Base-by-base conservation (phyloP, 2,797 vertebrate genomes). In the Malacoctenus gilli region DNA sequence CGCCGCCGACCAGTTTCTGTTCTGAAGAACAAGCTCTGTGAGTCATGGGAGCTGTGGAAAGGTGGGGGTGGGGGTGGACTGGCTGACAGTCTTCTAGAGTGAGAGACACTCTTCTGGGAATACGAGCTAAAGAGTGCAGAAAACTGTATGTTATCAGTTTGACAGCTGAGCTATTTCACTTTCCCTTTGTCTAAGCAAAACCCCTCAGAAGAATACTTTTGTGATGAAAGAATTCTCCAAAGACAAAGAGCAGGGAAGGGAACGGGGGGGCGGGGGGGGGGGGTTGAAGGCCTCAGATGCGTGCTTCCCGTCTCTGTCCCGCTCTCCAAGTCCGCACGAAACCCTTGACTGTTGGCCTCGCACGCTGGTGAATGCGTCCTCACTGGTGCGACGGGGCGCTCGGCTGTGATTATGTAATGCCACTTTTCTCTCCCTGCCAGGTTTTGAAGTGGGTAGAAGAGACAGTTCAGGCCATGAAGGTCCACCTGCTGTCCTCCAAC, bases 401-500 rank as follows among this genome's bases (percentile, higher is more conserved):
- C 28, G 28, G 11, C 37, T 28, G 30, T 10, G 3, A 21, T 49
- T 16, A 4, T 23, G 14, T 66, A 18, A 71, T 34, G 13, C 11
- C 15, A 36, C 60, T 66, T 59, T 30, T 51, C 13, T 34, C 7
- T 16, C 28, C 44, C 49, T 75, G 19, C 13, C 82, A 98, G 96
- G 95, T 98, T 56, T 89, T 98, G 48, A 95, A 94, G 75, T 98
- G 96, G 96, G 96, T 98, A 9, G 96, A 98, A 78, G 94, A 95
- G 58, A 96, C 95, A 0, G 91, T 98, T 51, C 96, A 95, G 77
- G 88, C 94, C 44, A 91, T 95, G 88, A 98, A 95, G 83, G 95
- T 98, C 61, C 94, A 97, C 74, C 88, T 98, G 66, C 84, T 98
- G 42, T 96, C 96, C 38, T 95, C 93, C 0, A 94, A 98, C 79